Evolutionary conservation across 2,797 vertebrate species (phyloP), one percentile per base, ranked within the genome.

Genomic region (Aphelocoma californica): DNA sequence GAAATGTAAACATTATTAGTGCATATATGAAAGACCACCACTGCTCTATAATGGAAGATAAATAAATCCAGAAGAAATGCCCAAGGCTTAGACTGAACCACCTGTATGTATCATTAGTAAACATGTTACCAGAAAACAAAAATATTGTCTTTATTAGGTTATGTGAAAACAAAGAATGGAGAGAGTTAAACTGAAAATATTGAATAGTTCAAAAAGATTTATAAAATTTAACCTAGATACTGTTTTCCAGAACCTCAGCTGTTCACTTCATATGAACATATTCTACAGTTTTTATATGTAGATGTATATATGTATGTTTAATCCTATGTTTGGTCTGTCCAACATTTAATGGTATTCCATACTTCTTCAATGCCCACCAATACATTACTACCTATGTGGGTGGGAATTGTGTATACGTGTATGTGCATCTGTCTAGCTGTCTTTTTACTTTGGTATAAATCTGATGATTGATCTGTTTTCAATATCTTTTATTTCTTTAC

Each of bases 1-100:
- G 96, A 97, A 98, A 97, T 97, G 91, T 98, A 98, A 98, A 98
- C 96, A 97, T 97, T 98, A 98, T 98, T 97, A 98, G 94, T 92
- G 94, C 81, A 93, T 86, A 94, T 97, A 97, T 96, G 97, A 98
- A 97, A 98, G 97, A 98, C 96, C 97, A 97, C 96, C 95, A 96
- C 93, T 96, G 92, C 93, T 96, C 91, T 96, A 94, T 92, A 96
- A 96, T 95, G 92, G 87, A 97, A 97, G 96, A 93, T 97, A 98
- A 98, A 97, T 97, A 98, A 97, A 97, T 96, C 90, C 92, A 97
- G 97, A 97, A 96, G 86, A 95, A 96, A 96, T 89, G 94, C 96
- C 95, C 88, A 89, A 92, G 72, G 67, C 82, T 93, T 95, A 84
- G 79, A 28, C 72, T 75, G 81, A 96, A 89, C 18, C 54, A 96